phyloP scores from a whole-genome alignment of 23 tunicate genomes.

The Trididemnum clinides region DNA sequence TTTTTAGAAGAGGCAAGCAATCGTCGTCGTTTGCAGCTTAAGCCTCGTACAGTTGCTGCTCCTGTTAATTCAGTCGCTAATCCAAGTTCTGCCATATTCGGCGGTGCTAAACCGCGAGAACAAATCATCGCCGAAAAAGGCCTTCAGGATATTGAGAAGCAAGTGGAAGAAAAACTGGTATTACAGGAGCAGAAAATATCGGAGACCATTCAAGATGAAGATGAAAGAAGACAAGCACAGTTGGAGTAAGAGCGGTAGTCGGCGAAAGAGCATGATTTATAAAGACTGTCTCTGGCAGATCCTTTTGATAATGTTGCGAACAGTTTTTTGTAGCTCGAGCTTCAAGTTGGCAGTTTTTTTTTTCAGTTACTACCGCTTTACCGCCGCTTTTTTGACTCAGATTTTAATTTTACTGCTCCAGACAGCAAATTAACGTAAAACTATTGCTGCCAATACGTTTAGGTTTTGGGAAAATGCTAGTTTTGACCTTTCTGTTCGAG shows the following conservation, averaged over 20 bases:
- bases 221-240: neutral
- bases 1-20: slow-evolving; percentile 46
- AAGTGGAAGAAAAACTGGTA: slow-evolving; percentile 89
- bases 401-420: too few species aligned
- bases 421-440: too few species aligned
- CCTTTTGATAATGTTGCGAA: slow-evolving; percentile 19
- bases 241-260: neutral
- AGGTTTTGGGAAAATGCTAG: too few species aligned
- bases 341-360: neutral
- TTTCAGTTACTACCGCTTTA: neutral
- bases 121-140: slow-evolving; percentile 88
- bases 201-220: slow-evolving; percentile 1
- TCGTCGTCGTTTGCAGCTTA: slow-evolving; percentile 81
- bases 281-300: slow-evolving; percentile 30
- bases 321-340: slow-evolving; percentile 1
- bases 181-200: slow-evolving; percentile 57
- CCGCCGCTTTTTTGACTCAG: too few species aligned
- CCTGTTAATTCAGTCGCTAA: slow-evolving; percentile 84
- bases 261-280: slow-evolving; percentile 10
- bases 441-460: too few species aligned
- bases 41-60: slow-evolving; percentile 69
- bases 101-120: slow-evolving; percentile 95
- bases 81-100: slow-evolving; percentile 92
- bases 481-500: too few species aligned
- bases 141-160: slow-evolving; percentile 86